phyloP scores from a whole-genome alignment of 2,797 vertebrate species.

The Gadopsis bispinosus region DNA sequence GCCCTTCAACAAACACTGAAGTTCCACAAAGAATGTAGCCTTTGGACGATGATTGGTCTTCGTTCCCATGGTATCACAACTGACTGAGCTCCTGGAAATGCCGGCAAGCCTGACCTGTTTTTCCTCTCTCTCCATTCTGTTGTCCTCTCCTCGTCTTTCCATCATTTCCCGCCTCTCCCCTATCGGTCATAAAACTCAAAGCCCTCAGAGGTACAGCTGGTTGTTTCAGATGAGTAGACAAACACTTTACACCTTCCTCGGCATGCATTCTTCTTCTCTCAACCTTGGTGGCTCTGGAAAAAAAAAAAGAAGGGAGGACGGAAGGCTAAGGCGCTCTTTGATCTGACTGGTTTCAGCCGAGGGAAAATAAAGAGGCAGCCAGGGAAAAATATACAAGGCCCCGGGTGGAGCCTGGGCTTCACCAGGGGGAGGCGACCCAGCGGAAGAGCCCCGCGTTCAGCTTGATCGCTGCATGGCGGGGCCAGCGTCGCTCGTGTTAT shows the following conservation, averaged over 20 bases:
- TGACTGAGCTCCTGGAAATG: slow-evolving; percentile 56
- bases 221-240: slow-evolving; percentile 72
- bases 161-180: slow-evolving; percentile 19
- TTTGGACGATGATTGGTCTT: slow-evolving; percentile 44
- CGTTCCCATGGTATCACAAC: slow-evolving; percentile 56
- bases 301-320: slow-evolving; percentile 42
- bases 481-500: slow-evolving; percentile 85
- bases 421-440: slow-evolving; percentile 80
- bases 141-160: slow-evolving; percentile 34
- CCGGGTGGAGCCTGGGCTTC: slow-evolving; percentile 80
- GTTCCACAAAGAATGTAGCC: slow-evolving; percentile 39
- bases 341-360: slow-evolving; percentile 69
- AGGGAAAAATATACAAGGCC: slow-evolving; percentile 93
- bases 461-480: slow-evolving; percentile 76
- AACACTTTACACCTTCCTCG: slow-evolving; percentile 71
- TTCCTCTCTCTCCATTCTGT: slow-evolving; percentile 20
- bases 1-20: slow-evolving; percentile 39
- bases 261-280: slow-evolving; percentile 60
- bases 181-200: slow-evolving; percentile 46
- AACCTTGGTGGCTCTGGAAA: slow-evolving; percentile 68
- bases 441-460: slow-evolving; percentile 79
- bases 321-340: slow-evolving; percentile 71
- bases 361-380: slow-evolving; percentile 94
- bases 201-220: slow-evolving; percentile 32
- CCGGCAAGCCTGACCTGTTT: slow-evolving; percentile 28